Evolutionary conservation across 2,888 invertebrate species (phyloP).

Genomic region (Acleris sparsana): DNA sequence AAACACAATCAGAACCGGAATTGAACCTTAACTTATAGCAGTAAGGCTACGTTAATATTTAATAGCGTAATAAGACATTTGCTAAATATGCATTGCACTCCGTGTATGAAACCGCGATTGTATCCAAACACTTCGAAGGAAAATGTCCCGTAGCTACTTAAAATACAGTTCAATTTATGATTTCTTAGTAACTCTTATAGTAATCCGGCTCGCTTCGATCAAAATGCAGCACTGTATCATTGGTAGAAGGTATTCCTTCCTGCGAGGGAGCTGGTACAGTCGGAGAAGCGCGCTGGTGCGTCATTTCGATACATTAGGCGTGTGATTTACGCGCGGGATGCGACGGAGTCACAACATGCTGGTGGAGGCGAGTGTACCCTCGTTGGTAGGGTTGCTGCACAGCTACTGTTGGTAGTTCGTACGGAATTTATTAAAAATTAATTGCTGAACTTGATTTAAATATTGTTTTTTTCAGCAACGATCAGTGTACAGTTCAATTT

Average conservation of each 20-base stretch:
- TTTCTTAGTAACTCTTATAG: constrained; percentile 9
- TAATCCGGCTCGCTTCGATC: constrained; percentile 6
- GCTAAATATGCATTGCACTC: constrained; percentile 44
- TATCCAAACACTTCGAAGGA: constrained; percentile 42
- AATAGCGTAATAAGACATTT: constrained; percentile 19
- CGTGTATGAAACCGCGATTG: constrained; percentile 58
- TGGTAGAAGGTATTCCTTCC: constrained; percentile 44
- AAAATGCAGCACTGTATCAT: constrained; percentile 28
- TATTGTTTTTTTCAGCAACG: too few species aligned
- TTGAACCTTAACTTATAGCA: constrained; percentile 44
- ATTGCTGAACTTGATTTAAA: too few species aligned
- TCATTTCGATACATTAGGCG: constrained; percentile 81
- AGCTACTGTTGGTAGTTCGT: too few species aligned
- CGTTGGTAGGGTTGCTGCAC: constrained; percentile 23
- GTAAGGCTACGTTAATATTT: constrained; percentile 29
- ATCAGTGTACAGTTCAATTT: too few species aligned
- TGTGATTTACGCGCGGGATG: constrained; percentile 79
- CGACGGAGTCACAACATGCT: constrained; percentile 76
- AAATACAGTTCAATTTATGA: constrained; percentile 26
- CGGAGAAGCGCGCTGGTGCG: constrained; percentile 54
- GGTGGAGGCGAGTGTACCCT: constrained; percentile 37
- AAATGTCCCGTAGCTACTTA: constrained; percentile 41
- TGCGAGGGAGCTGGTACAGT: constrained; percentile 61
- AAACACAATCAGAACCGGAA: constrained; percentile 37
- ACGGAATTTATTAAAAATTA: too few species aligned